Base-by-base conservation (phyloP, 2,888 invertebrate genomes). In the Gibbula magus region DNA sequence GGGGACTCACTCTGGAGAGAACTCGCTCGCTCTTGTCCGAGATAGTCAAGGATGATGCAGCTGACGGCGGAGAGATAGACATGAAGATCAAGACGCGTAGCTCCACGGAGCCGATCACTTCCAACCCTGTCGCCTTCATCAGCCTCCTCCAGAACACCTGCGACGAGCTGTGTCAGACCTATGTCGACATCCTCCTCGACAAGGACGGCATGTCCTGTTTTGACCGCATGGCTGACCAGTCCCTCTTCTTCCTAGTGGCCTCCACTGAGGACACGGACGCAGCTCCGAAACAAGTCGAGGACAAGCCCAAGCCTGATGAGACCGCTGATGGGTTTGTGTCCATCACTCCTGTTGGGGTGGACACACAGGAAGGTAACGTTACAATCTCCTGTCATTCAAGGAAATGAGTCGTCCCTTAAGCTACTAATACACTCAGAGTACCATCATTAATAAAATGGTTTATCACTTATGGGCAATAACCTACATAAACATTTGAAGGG, bases 171-270 rank as follows among this genome's bases (percentile, higher is more conserved):
- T 91, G 92, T 78, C 87, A 89, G 81, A 87, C 82, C 7, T 92
- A 92, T 78, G 87, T 91, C 7, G 89, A 91, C 66, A 88, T 92
- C 77, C 85, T 92, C 75, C 84, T 88, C 35, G 91, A 92, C 67
- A 86, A 87, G 66, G 90, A 90, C 61, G 90, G 89, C 7, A 89
- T 90, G 16, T 88, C 88, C 51, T 83, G 88, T 39, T 89, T 91
- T 7, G 92, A 92, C 82, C 83, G 89, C 51, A 92, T 93, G 92
- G 93, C 94, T 0, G 94, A 94, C 80, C 94, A 94, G 82, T 94
- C 94, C 39, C 94, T 95, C 13, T 95, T 95, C 85, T 94, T 95
- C 82, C 90, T 95, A 52, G 94, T 94, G 2, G 94, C 94, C 0
- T 94, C 94, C 78, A 94, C 94, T 1, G 94, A 95, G 52, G 94